These are phyloP conservation scores for Drosophila fuyamai DNA, from an alignment of 1,140 invertebrate genomes.

Conservation along the genomic window DNA sequence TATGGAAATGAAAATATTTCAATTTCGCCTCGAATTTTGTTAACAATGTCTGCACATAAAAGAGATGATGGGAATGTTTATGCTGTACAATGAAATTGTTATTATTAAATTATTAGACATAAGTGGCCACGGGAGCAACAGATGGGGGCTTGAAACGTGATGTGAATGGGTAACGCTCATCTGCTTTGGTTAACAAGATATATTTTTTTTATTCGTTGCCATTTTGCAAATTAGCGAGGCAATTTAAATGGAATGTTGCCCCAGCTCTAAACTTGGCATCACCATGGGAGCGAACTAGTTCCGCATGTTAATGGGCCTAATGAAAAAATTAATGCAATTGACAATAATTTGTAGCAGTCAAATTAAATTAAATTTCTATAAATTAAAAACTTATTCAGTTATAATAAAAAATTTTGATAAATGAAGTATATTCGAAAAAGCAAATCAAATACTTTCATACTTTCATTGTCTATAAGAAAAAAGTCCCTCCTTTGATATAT, in stretches of 20 bases:
- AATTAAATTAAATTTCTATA: neutral
- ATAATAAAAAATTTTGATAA: too few relatives aligned
- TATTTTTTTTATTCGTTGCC: constrained; percentile 6
- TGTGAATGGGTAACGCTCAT: constrained; percentile 50
- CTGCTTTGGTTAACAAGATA: constrained; percentile 39
- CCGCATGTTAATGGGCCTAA: constrained; percentile 16
- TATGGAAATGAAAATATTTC: constrained; percentile 36
- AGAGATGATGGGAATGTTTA: constrained; percentile 53
- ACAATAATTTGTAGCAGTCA: constrained; percentile 8
- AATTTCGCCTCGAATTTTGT: constrained; percentile 22
- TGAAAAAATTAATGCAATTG: constrained; percentile 2
- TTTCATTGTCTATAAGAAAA: too few relatives aligned
- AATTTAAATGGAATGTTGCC: constrained; percentile 47
- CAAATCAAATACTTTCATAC: too few relatives aligned
- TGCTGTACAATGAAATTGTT: constrained; percentile 54
- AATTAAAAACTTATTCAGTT: too few relatives aligned
- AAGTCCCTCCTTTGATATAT: neutral
- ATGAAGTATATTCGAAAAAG: too few relatives aligned
- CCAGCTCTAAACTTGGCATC: constrained; percentile 14
- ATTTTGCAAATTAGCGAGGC: constrained; percentile 50
- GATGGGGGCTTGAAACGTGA: constrained; percentile 35
- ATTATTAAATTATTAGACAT: constrained; percentile 58
- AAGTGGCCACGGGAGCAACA: constrained; percentile 30
- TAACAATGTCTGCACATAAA: constrained; percentile 47
- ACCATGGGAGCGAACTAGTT: constrained; percentile 29